These are phyloP conservation scores for Thamnophis sirtalis DNA, from an alignment of 2,113 vertebrate species.

Conservation along the genomic window DNA sequence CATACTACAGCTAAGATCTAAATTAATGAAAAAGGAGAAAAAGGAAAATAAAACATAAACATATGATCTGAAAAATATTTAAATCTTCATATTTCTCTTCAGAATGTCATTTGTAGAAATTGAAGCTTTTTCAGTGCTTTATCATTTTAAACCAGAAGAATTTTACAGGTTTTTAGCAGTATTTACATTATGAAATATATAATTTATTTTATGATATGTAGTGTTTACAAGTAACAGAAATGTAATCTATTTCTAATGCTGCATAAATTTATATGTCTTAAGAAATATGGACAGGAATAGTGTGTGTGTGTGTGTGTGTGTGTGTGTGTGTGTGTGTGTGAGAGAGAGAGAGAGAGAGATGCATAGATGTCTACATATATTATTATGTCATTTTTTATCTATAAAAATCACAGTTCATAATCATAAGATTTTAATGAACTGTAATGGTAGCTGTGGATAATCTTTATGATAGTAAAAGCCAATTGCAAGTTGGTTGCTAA, in stretches of 20 bases:
- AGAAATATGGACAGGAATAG: not conserved
- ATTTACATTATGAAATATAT: not conserved
- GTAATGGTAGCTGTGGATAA: not conserved
- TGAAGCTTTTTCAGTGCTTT: not conserved
- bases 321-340: too few relatives aligned
- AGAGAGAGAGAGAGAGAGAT: too few relatives aligned
- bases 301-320: not conserved
- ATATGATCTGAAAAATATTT: not conserved
- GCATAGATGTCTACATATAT: not conserved
- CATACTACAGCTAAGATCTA: not conserved
- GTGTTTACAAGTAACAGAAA: not conserved
- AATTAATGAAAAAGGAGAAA: not conserved
- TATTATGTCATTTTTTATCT: not conserved
- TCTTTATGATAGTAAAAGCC: not conserved
- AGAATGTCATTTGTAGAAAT: not conserved
- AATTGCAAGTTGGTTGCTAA: not conserved
- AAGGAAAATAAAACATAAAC: not conserved
- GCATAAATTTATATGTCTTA: not conserved
- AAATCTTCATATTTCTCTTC: not conserved
- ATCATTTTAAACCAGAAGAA: not conserved
- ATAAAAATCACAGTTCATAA: not conserved
- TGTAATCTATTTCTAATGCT: not conserved
- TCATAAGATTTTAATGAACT: not conserved
- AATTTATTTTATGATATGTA: not conserved
- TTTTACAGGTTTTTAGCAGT: not conserved